These are phyloP conservation scores for Lithophane leautieri DNA, from an alignment of 2,888 invertebrate species.

Conservation along the genomic window DNA sequence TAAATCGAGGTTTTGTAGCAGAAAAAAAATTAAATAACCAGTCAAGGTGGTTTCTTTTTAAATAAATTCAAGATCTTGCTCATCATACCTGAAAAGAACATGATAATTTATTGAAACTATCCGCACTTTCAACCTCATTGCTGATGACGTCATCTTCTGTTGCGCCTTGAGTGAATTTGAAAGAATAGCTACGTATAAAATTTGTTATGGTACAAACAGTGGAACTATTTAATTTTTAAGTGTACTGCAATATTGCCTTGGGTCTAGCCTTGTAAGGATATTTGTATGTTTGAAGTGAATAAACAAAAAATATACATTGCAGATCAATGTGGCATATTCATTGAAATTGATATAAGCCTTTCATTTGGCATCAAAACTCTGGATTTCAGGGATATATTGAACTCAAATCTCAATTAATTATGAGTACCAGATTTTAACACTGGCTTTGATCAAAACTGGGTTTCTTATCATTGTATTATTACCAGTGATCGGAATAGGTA, in stretches of 20 bases:
- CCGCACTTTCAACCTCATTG: no score
- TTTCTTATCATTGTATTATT: not conserved
- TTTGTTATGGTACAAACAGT: no score
- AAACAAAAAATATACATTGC: no score
- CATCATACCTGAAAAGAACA: conserved; percentile 56
- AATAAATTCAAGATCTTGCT: conserved; percentile 25
- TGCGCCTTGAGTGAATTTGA: no score
- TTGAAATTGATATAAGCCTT: not conserved
- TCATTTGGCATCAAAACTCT: not conserved
- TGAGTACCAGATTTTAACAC: not conserved
- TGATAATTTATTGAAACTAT: conserved; percentile 15
- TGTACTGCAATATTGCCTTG: no score
- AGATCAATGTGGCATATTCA: no score
- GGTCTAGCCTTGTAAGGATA: no score
- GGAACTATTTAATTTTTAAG: no score
- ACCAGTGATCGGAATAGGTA: no score
- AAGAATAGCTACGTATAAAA: no score
- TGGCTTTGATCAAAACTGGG: not conserved
- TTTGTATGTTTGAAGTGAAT: no score
- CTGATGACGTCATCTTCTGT: no score
- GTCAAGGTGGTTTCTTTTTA: conserved; percentile 47
- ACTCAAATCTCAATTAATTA: not conserved
- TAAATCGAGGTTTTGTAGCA: conserved; percentile 6
- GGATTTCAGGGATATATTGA: conserved; percentile 1
- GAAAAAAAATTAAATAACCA: conserved; percentile 32